These are phyloP conservation scores for Oceanites oceanicus DNA, from an alignment of 2,113 vertebrate genomes.

Conservation along the genomic window DNA sequence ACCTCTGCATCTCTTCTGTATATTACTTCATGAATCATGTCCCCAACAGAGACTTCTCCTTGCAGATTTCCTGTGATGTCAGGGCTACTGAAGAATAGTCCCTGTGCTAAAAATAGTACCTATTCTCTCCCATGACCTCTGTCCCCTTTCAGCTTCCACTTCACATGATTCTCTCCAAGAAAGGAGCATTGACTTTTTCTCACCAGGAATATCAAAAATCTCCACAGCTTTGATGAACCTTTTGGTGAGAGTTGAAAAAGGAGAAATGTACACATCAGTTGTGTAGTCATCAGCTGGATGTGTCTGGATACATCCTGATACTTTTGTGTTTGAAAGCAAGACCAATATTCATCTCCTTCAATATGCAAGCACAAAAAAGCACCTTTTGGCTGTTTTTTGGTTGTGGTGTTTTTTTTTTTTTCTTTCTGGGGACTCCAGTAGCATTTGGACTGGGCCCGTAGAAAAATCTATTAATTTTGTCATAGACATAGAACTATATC, in stretches of 20 bases:
- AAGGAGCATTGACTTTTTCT: not conserved
- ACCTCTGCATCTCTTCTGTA: not conserved
- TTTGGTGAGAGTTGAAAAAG: constrained; percentile 6
- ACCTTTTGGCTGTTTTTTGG: not conserved
- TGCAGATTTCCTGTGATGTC: not conserved
- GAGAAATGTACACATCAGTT: not conserved
- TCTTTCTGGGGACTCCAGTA: not conserved
- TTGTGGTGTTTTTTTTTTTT: not conserved
- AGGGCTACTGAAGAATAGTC: not conserved
- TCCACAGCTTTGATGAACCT: constrained; percentile 33
- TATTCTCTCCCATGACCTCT: constrained; percentile 37
- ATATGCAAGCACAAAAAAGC: not conserved
- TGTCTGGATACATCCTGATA: not conserved
- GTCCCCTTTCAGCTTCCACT: constrained; percentile 39
- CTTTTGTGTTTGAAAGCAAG: not conserved
- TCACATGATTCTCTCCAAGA: constrained; percentile 24
- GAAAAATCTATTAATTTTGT: not conserved
- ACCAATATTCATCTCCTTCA: not conserved
- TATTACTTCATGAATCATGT: not conserved
- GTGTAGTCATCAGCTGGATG: not conserved
- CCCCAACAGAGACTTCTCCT: not conserved
- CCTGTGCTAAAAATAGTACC: constrained; percentile 40
- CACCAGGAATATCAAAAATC: constrained; percentile 45
- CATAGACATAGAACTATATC: not conserved
- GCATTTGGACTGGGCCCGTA: not conserved